Evolutionary conservation across 2,888 invertebrate genomes (phyloP).

Genomic region (Cerastis rubricosa): DNA sequence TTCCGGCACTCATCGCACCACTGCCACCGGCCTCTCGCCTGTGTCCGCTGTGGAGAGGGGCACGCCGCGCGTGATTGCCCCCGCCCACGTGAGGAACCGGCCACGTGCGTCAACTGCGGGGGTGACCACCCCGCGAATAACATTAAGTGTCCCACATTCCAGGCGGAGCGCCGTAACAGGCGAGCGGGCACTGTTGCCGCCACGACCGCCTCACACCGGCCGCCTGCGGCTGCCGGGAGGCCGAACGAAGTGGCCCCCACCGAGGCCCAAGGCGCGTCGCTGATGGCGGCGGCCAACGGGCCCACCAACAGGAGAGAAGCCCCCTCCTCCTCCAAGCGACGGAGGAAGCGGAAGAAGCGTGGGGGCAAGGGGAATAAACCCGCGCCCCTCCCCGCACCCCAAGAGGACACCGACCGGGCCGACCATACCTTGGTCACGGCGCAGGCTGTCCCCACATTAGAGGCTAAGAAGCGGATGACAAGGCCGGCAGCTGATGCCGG

Average conservation of each 20-base stretch:
- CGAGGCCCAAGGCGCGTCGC: background rate
- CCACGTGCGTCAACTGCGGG: constrained; percentile 54
- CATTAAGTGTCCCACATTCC: constrained; percentile 40
- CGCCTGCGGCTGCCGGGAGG: background rate
- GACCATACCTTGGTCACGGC: too few relatives aligned
- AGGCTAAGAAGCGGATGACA: accelerated
- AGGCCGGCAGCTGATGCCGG: too few relatives aligned
- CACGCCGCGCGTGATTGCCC: too few relatives aligned
- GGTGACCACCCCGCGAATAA: constrained; percentile 49
- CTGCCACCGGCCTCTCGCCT: constrained; percentile 4
- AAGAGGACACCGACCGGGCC: too few relatives aligned
- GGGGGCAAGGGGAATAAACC: too few relatives aligned
- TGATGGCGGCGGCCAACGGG: background rate
- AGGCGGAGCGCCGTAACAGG: constrained; percentile 33
- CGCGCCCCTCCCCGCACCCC: too few relatives aligned
- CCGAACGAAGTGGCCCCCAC: background rate
- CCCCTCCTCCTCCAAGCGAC: background rate
- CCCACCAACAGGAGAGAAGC: background rate
- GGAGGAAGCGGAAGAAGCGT: too few relatives aligned
- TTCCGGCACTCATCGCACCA: constrained; percentile 51
- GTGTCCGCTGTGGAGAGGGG: background rate
- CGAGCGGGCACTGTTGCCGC: constrained; percentile 36
- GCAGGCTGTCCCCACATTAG: too few relatives aligned
- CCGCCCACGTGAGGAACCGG: background rate
- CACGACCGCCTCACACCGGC: background rate